Evolutionary conservation across 2,797 vertebrate species (phyloP).

Genomic region (Phrynocephalus guinanensis): DNA sequence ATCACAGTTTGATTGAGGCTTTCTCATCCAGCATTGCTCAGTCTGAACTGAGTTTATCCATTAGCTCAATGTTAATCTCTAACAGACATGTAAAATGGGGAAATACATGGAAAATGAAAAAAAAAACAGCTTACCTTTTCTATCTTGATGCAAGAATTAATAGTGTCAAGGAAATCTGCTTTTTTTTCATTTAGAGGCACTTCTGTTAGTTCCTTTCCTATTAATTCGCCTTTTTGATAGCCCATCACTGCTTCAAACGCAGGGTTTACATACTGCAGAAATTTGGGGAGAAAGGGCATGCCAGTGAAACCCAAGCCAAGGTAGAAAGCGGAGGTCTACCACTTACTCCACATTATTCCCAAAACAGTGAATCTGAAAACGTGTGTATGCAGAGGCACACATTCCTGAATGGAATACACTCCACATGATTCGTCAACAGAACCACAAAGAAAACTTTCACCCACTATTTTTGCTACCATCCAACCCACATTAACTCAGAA

Average conservation of each 20-base stretch:
- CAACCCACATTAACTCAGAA: too few relatives aligned
- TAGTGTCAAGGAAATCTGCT: constrained; percentile 93
- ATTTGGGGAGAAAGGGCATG: constrained; percentile 26
- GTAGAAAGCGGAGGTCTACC: constrained; percentile 8
- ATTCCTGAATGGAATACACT: too few relatives aligned
- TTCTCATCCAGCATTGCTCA: neutral
- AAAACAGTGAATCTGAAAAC: too few relatives aligned
- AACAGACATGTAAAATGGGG: too few relatives aligned
- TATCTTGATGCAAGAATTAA: constrained; percentile 94
- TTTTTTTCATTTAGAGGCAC: constrained; percentile 98
- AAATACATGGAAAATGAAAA: constrained; percentile 9
- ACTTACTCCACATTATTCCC: too few relatives aligned
- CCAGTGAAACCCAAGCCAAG: constrained; percentile 34
- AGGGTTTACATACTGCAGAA: constrained; percentile 93
- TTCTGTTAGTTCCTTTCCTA: constrained; percentile 95
- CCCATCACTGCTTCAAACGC: constrained; percentile 96
- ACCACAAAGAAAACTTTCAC: too few relatives aligned
- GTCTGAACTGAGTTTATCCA: too few relatives aligned
- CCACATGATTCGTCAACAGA: too few relatives aligned
- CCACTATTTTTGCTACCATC: too few relatives aligned
- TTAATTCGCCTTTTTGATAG: constrained; percentile 93
- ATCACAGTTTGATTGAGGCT: neutral
- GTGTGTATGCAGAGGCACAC: too few relatives aligned
- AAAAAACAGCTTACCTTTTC: constrained; percentile 88
- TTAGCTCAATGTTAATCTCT: neutral